Conservation (phyloP, 2,797 vertebrate genomes). For the Linurgus olivaceus region DNA sequence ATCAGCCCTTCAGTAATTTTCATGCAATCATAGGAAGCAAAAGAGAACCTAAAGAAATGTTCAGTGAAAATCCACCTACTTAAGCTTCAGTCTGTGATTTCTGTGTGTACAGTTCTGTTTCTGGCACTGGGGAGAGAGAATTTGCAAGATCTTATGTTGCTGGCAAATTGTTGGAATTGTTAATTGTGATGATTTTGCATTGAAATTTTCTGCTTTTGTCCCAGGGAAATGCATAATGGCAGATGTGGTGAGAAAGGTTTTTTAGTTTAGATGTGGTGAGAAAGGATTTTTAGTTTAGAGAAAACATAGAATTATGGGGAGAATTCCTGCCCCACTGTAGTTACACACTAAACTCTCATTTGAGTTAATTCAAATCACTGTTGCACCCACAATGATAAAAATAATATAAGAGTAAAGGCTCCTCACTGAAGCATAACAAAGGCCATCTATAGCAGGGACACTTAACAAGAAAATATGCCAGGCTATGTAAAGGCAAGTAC, state of each 20-base stretch:
- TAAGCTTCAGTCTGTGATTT: not conserved
- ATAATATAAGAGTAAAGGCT: not conserved
- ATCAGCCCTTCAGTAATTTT: not conserved
- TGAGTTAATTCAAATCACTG: not conserved
- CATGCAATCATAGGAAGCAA: not conserved
- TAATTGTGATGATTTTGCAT: not conserved
- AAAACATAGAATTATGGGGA: not conserved
- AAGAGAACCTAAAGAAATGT: not conserved
- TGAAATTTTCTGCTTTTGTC: not conserved
- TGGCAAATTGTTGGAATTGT: not conserved
- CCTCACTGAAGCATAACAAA: not conserved
- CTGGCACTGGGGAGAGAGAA: not conserved
- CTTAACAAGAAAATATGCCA: not conserved
- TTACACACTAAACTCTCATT: not conserved
- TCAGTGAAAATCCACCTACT: not conserved
- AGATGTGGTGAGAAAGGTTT: not conserved
- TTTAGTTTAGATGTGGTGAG: not conserved
- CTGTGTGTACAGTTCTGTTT: not conserved
- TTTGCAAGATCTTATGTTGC: not conserved
- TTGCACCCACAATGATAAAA: not conserved
- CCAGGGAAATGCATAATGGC: not conserved
- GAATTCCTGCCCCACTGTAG: not conserved
- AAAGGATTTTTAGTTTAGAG: not conserved
- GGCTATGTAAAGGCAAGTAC: not conserved
- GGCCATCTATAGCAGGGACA: not conserved